These are phyloP conservation scores for Anoplopoma fimbria DNA, from an alignment of 2,113 vertebrate genomes.

Conservation along the genomic window DNA sequence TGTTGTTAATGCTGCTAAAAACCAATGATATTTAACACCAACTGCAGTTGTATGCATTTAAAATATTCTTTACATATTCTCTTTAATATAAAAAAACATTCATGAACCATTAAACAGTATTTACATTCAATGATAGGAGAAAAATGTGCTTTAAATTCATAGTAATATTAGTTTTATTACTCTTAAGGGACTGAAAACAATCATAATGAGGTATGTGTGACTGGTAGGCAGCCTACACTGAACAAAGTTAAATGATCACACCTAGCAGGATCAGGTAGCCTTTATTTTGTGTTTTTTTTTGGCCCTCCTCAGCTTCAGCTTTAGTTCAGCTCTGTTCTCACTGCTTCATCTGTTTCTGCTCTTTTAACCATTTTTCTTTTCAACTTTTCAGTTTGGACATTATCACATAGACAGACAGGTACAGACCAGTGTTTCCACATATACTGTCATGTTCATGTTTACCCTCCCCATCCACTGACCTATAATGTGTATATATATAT, in stretches of 20 bases:
- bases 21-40: background rate
- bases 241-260: background rate
- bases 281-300: background rate
- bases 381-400: conserved; percentile 68
- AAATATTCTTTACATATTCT: no score
- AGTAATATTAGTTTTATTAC: background rate
- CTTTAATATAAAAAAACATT: no score
- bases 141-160: background rate
- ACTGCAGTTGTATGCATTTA: no score
- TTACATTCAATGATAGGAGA: no score
- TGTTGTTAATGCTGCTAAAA: background rate
- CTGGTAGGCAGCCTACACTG: background rate
- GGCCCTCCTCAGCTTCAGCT: background rate
- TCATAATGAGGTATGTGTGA: background rate
- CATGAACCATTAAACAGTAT: no score
- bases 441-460: conserved; percentile 34
- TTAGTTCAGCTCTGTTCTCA: background rate
- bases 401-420: conserved; percentile 76
- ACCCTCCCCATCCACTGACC: background rate
- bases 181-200: background rate
- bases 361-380: conserved; percentile 68
- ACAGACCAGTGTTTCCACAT: conserved; percentile 37
- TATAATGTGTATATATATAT: background rate
- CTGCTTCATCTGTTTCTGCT: conserved; percentile 23
- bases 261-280: background rate